Evolutionary conservation across 2,797 vertebrate species (phyloP), one percentile per base, ranked within the genome.

Genomic region (Diglossa cyanea): DNA sequence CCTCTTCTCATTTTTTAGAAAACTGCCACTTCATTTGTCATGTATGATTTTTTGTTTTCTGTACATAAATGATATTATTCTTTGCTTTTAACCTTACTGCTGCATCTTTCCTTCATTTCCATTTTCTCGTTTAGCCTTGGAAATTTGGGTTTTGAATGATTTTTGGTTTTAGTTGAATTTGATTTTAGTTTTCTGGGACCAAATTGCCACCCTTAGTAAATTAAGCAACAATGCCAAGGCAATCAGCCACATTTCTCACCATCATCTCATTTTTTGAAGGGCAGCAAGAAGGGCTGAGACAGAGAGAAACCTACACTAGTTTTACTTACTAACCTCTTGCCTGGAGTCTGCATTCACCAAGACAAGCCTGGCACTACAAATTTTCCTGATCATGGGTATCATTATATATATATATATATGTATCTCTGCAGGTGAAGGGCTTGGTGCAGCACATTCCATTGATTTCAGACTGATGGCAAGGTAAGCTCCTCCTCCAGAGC

Each of bases 11-110:
- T 84, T 67, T 85, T 35, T 74, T 45, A 47, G 42, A 80, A 93
- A 93, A 63, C 50, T 78, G 51, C n/a, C 75, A 54, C 55, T 92
- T 93, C 73, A 50, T 91, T 93, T 90, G 42, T 79, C 50, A 79
- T 78, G 72, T 67, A 53, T 20, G 8, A 2, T 28, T 80, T 85
- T 93, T 76, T 58, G 31, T 58, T 94, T 72, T 71, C 62, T 4
- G 2, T 40, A 75, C 2, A 2, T 45, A 62, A 92, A 79, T 58
- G 3, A 8, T 67, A 39, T 68, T 72, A 30, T 82, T 53, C 2
- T 24, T 51, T 42, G 10, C 30, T 88, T 48, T 82, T 17, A 44
- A 28, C 14, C 15, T 68, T 53, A 20, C 23, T 68, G 24, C 17
- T 1, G 1, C 26, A 37, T 89, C 74, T 77, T 88, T 48, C 60